Conservation (phyloP, 2,797 vertebrate species). For the Dermochelys coriacea region DNA sequence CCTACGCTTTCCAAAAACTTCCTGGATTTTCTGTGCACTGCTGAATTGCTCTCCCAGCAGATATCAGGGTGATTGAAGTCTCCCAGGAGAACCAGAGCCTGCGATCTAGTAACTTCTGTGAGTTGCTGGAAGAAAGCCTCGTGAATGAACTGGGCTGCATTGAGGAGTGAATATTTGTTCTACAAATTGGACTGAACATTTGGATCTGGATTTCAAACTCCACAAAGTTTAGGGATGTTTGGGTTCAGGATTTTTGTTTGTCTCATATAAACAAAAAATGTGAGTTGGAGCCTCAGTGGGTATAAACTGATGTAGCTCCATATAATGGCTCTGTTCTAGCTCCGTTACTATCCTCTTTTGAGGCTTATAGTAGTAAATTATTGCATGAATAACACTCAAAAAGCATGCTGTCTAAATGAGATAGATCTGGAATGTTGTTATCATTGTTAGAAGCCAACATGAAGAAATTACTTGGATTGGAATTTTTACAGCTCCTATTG, state of each 20-base stretch:
- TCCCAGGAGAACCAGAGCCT: too few relatives aligned
- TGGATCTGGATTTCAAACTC: neutral
- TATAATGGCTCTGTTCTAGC: neutral
- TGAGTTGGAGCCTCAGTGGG: neutral
- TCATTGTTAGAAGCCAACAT: neutral
- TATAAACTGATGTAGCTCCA: neutral
- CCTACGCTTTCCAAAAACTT: too few relatives aligned
- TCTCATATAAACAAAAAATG: neutral
- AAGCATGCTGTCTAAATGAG: neutral
- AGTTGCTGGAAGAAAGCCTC: too few relatives aligned
- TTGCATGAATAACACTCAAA: neutral
- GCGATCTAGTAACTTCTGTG: too few relatives aligned
- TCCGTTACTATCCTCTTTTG: neutral
- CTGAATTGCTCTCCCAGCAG: too few relatives aligned
- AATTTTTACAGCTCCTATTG: neutral
- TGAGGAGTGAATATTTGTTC: neutral
- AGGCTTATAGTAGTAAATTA: neutral
- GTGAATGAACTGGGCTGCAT: neutral
- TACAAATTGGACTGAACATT: neutral
- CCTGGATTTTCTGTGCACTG: too few relatives aligned
- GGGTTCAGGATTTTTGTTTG: neutral
- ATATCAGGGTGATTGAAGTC: too few relatives aligned
- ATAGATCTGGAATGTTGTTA: neutral
- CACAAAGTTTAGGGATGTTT: neutral
- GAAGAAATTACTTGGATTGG: neutral